Base-by-base conservation (phyloP, 1,140 invertebrate genomes). In the Catajapyx aquilonaris region DNA sequence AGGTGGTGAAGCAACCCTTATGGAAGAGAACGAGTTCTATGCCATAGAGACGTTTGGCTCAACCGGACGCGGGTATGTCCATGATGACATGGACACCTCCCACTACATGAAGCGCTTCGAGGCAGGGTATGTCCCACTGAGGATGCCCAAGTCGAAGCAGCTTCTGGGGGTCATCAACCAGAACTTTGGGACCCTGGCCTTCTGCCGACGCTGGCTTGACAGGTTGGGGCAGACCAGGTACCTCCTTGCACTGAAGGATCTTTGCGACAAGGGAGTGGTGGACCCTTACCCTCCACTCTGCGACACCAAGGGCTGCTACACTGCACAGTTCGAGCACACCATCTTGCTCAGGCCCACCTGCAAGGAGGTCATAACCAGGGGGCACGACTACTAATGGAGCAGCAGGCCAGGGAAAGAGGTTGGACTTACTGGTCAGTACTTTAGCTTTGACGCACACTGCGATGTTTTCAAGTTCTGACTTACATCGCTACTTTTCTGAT, bases 21-120 rank as follows among this genome's bases (percentile, higher is more conserved):
- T 99, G 95, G 95, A 99, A 62, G 91, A 97, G 60, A 86, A 93
- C 55, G 93, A 97, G 59, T 88, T 97, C 53, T 99, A 97, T 63
- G 95, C 95, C 0, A 99, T 99, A 44, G 95, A 99, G 62, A 99
- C 95, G 1, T 99, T 99, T 56, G 95, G 95, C 5, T 96, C 90
- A 2, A 99, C 95, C 10, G 95, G 95, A 3, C 76, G 80, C 44
- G 95, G 95, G 10, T 66, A 85, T 37, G 93, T 99, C 1, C 88
- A 96, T 55, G 93, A 98, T 57, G 95, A 98, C 55, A 91, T 97
- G 81, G 94, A 99, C 51, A 86, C 81, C 43, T 97, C 91, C 20
- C 95, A 99, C 64, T 99, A 99, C 52, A 99, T 98, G 94, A 98
- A 97, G 58, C 93, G 94, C 54, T 98, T 84, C 59, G 91, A 99